Base-by-base conservation (phyloP, 2,888 invertebrate species). In the Branchellion lobata region DNA sequence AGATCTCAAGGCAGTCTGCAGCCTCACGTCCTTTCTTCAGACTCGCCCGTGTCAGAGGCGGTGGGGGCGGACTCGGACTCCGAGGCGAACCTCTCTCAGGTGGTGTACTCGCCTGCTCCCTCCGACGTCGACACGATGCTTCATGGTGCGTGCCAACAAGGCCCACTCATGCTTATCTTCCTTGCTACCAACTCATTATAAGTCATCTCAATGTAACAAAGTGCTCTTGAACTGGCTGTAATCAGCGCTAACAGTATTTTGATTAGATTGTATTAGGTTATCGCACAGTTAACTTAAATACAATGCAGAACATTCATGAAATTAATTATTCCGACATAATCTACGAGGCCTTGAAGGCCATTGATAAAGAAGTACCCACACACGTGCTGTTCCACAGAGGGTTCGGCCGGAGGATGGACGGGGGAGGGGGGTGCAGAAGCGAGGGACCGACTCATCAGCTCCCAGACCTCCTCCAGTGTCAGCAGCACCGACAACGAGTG, bases 401-500 rank as follows among this genome's bases (percentile, higher is more conserved):
- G 61, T 5, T 57, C 61, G 5, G 61, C n/a, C 3, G 61, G 61
- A 18, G 61, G 24, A 5, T 57, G 61, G 61, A 5, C 21, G 79
- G 79, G 21, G 51, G 79, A 61, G 11, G 84, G 84, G 81, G 83
- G 82, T 57, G 83, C 82, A 47, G 84, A 85, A 80, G 85, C 84
- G 78, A 84, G 51, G n/a, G 77, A 79, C 75, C 36, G 61, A 1
- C 79, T 75, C 68, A 31, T 72, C 51, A 78, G 80, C 69, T 69
- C 78, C 27, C 40, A 51, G 3, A 68, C 51, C 27, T 69, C 76
- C 68, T 86, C 86, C 83, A 73, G 73, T 36, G 86, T 85, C 78
- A 86, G 86, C 81, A 86, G 86, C 69, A 86, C 86, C 76, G 87
- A 87, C 80, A 61, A 73, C 31, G 80, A 80, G 57, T 86, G 86